Percentiles rank a stretch among this genome's conserved stretches.
phyloP scores from a whole-genome alignment of 2,113 vertebrate species.

The Labeo catla region DNA sequence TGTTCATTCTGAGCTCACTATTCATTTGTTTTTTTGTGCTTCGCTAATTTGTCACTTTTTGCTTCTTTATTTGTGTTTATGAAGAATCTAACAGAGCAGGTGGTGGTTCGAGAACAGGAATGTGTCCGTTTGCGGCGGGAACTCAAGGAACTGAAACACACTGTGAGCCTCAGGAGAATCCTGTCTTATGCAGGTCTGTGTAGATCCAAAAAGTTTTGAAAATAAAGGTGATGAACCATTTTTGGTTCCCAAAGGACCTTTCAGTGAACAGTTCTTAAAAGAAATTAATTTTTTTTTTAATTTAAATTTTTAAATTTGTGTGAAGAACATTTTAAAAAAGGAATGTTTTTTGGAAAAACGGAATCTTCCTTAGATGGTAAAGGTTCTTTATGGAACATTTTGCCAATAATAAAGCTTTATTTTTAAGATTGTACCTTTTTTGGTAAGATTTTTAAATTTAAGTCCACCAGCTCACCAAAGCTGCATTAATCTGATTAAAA shows the following conservation, averaged over 20 bases:
- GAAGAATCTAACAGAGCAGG: conserved; percentile 72
- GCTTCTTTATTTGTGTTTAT: conserved; percentile 22
- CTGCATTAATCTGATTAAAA: too few relatives aligned
- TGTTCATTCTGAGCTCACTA: neutral
- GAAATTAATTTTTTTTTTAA: too few relatives aligned
- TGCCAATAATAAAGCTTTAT: neutral
- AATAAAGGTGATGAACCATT: neutral
- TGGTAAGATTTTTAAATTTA: too few relatives aligned
- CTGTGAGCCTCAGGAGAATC: conserved; percentile 66
- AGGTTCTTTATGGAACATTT: too few relatives aligned
- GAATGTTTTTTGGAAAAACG: too few relatives aligned
- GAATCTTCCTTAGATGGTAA: too few relatives aligned
- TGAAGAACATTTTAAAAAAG: neutral
- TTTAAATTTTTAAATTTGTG: neutral
- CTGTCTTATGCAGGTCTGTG: conserved; percentile 65
- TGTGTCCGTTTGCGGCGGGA: conserved; percentile 73
- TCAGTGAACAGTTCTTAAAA: neutral
- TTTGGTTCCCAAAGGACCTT: neutral
- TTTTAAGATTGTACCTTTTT: neutral
- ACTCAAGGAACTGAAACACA: conserved; percentile 68
- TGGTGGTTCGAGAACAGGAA: conserved; percentile 73
- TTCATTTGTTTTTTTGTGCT: neutral
- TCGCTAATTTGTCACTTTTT: neutral
- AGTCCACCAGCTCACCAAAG: too few relatives aligned
- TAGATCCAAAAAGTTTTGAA: neutral